These are phyloP conservation scores for Hymenopus coronatus DNA, from an alignment of 2,888 invertebrate genomes.

Conservation along the genomic window DNA sequence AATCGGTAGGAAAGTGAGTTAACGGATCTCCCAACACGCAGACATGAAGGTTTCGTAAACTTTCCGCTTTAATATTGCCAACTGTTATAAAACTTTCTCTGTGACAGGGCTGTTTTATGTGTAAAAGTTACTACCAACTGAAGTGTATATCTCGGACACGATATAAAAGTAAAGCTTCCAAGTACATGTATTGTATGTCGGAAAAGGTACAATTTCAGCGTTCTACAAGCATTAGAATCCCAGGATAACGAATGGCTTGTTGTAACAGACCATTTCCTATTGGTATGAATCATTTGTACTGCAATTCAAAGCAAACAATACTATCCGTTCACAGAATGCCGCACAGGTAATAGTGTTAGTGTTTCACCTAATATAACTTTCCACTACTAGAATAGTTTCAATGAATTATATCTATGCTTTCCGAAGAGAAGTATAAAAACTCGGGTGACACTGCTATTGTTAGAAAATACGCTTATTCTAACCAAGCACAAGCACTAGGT, in stretches of 20 bases:
- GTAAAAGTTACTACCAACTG: not conserved
- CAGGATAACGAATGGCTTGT: not conserved
- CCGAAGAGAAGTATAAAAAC: too few species aligned
- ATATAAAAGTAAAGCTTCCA: not conserved
- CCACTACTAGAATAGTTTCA: too few species aligned
- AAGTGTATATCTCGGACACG: not conserved
- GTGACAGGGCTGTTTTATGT: not conserved
- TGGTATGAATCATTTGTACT: not conserved
- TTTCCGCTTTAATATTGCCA: not conserved
- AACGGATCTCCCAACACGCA: not conserved
- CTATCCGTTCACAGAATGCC: too few species aligned
- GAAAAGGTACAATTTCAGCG: not conserved
- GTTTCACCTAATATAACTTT: too few species aligned
- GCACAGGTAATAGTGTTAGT: too few species aligned
- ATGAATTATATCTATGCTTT: too few species aligned
- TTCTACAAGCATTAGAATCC: not conserved
- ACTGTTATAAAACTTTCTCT: not conserved
- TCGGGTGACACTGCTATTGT: too few species aligned
- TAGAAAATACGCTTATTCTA: too few species aligned
- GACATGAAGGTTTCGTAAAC: not conserved
- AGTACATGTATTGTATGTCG: not conserved
- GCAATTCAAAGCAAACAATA: too few species aligned
- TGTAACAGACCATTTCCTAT: not conserved
- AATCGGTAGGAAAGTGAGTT: not conserved
- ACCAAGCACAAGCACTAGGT: too few species aligned